Conservation (phyloP, 64 coral and sea anemone genomes). For the Pocillopora verrucosa region DNA sequence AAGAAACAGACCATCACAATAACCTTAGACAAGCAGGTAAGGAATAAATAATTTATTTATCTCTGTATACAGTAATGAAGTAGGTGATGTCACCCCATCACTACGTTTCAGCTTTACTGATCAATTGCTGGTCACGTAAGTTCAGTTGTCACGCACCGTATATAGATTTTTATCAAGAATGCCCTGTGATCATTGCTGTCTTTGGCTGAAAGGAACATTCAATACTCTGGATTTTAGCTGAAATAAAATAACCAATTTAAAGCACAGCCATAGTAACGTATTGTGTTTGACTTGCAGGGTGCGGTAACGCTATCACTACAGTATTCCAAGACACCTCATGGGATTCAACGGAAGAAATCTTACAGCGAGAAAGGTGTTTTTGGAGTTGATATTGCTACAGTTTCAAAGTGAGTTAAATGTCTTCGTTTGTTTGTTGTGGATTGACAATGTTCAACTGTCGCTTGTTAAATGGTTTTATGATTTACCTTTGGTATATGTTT, state of each 20-base stretch:
- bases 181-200: no score
- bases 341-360: slow-evolving; percentile 86
- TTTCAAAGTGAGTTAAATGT: slow-evolving; percentile 58
- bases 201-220: no score
- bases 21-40: slow-evolving; percentile 89
- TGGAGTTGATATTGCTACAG: slow-evolving; percentile 86
- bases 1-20: slow-evolving; percentile 80
- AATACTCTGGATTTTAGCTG: no score
- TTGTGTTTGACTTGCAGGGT: slow-evolving; percentile 58
- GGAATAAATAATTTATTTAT: background rate
- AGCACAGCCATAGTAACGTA: background rate
- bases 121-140: no score
- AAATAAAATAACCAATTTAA: no score
- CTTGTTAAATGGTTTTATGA: no score
- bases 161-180: no score
- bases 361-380: slow-evolving; percentile 80
- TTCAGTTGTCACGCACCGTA: no score
- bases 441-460: no score
- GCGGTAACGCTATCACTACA: slow-evolving; percentile 90
- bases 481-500: background rate
- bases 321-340: slow-evolving; percentile 72
- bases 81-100: no score
- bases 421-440: background rate
- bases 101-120: no score
- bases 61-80: background rate